Evolutionary conservation across 1,140 invertebrate species (phyloP).

Genomic region (Drosophila tristis): DNA sequence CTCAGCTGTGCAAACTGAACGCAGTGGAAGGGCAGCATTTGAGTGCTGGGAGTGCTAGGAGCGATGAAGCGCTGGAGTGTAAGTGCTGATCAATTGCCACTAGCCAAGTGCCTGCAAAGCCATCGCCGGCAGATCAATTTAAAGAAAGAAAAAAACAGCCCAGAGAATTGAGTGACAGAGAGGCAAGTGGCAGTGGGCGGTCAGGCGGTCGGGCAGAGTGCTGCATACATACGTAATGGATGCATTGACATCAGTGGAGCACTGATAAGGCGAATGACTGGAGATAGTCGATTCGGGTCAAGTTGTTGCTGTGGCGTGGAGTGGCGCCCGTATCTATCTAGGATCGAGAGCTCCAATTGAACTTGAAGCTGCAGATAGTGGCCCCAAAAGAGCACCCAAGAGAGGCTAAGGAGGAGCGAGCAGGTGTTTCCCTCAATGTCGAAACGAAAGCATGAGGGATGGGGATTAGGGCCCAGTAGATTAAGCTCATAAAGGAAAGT

Average conservation of each 20-base stretch:
- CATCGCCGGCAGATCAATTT: constrained; percentile 24
- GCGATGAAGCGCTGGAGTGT: not conserved
- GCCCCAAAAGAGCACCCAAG: not conserved
- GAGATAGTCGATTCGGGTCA: constrained; percentile 57
- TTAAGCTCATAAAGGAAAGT: too few species aligned
- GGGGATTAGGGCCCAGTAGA: not conserved
- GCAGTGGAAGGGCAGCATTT: constrained; percentile 74
- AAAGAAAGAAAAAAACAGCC: constrained; percentile 9
- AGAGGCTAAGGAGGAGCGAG: not conserved
- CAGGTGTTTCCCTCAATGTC: too few species aligned
- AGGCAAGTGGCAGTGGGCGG: not conserved
- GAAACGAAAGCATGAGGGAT: too few species aligned
- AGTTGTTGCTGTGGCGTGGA: constrained; percentile 46
- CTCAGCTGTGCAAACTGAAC: constrained; percentile 66
- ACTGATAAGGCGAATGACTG: constrained; percentile 44
- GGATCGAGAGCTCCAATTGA: constrained; percentile 4
- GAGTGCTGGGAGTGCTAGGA: not conserved
- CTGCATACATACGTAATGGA: constrained; percentile 17
- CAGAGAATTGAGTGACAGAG: too few species aligned
- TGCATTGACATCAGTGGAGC: constrained; percentile 26
- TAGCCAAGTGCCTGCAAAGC: constrained; percentile 9
- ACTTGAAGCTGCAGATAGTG: constrained; percentile 1
- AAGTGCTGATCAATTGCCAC: constrained; percentile 2
- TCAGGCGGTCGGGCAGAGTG: not conserved
- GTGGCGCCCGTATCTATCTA: constrained; percentile 27